phyloP scores from a whole-genome alignment of 2,113 vertebrate species.

The Rafetus swinhoei region DNA sequence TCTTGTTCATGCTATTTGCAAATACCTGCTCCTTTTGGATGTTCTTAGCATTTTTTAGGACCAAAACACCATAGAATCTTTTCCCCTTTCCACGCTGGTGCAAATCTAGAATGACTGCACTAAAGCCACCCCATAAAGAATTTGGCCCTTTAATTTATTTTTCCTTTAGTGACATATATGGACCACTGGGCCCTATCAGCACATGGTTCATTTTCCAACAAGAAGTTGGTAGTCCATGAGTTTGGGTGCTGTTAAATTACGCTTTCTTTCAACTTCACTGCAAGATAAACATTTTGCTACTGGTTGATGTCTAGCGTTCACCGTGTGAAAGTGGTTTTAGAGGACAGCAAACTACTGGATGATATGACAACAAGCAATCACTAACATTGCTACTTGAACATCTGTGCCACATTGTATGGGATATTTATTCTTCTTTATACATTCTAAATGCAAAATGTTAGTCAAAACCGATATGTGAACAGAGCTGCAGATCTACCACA shows the following conservation, averaged over 20 bases:
- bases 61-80: background rate
- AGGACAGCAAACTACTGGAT: background rate
- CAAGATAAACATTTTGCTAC: background rate
- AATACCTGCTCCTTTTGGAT: background rate
- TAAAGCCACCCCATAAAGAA: background rate
- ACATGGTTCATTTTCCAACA: background rate
- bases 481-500: background rate
- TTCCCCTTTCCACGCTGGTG: background rate
- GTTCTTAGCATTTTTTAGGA: background rate
- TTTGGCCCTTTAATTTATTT: background rate
- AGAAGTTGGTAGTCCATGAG: background rate
- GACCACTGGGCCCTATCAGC: background rate
- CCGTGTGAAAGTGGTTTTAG: background rate
- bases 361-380: background rate
- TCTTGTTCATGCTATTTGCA: background rate
- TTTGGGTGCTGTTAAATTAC: background rate
- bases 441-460: background rate
- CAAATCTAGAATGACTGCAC: background rate
- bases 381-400: background rate
- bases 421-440: constrained; percentile 10
- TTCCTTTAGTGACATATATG: background rate
- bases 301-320: background rate
- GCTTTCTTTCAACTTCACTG: background rate
- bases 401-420: background rate
- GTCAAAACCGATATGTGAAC: background rate